These are phyloP conservation scores for Mormyrus lacerda DNA, from an alignment of 2,113 vertebrate genomes.

Conservation along the genomic window DNA sequence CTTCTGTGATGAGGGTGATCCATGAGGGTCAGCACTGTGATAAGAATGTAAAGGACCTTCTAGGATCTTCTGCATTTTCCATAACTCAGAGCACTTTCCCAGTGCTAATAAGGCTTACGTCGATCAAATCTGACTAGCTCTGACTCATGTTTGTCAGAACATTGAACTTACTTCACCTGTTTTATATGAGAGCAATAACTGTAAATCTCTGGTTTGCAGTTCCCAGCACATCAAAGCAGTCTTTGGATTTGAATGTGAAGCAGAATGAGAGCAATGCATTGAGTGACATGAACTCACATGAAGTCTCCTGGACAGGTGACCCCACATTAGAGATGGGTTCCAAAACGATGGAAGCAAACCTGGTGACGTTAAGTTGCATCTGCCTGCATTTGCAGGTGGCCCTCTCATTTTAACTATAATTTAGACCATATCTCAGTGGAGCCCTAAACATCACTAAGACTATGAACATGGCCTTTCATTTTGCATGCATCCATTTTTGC, in stretches of 20 bases:
- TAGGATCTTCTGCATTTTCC: not conserved
- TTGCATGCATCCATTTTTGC: not conserved
- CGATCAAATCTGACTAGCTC: not conserved
- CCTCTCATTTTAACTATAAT: not conserved
- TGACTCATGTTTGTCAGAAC: not conserved
- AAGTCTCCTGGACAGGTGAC: not conserved
- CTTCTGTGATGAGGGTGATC: not conserved
- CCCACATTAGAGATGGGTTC: not conserved
- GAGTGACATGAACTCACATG: not conserved
- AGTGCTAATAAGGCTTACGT: not conserved
- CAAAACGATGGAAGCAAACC: not conserved
- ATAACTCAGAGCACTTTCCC: not conserved
- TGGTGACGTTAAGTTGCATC: not conserved
- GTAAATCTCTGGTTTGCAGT: not conserved
- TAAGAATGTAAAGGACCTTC: not conserved
- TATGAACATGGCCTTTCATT: not conserved
- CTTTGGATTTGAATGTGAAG: not conserved
- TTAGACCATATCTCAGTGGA: not conserved
- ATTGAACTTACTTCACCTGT: not conserved
- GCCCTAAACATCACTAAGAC: not conserved
- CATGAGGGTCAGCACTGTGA: not conserved
- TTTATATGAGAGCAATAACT: not conserved
- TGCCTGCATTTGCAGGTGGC: not conserved
- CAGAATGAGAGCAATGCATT: not conserved
- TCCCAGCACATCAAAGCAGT: not conserved